phyloP scores from a whole-genome alignment of 2,113 vertebrate species.

The Sylvilagus bachmani region DNA sequence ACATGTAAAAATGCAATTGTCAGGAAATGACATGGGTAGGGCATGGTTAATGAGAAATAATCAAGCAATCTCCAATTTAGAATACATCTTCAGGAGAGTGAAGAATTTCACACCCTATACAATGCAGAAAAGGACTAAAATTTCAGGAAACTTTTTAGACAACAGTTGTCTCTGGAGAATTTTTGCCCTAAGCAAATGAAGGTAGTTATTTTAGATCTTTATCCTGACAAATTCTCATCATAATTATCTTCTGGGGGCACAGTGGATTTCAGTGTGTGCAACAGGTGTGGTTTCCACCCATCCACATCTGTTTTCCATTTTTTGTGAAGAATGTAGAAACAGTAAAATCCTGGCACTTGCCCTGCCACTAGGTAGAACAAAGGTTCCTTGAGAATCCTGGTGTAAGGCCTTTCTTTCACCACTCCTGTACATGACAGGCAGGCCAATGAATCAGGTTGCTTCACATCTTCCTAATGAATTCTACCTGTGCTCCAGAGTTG shows the following conservation, averaged over 20 bases:
- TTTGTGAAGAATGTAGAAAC: not conserved
- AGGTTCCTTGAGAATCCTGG: not conserved
- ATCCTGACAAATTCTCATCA: not conserved
- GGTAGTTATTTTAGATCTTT: not conserved
- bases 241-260: not conserved
- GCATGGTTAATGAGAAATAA: not conserved
- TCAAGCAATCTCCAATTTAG: not conserved
- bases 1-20: not conserved
- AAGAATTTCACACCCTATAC: not conserved
- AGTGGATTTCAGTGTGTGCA: not conserved
- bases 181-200: not conserved
- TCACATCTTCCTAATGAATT: not conserved
- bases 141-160: not conserved
- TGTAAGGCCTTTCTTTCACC: not conserved
- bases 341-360: not conserved
- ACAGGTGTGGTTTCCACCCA: not conserved
- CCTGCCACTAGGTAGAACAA: not conserved
- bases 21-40: not conserved
- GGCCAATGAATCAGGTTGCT: not conserved
- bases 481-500: not conserved
- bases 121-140: not conserved
- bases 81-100: not conserved
- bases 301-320: not conserved
- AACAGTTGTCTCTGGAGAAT: not conserved
- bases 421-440: not conserved